A percentile compares a stretch with the other conserved stretches of the same genome.
Conservation (phyloP, 2,888 invertebrate species). For the Zelleria hepariella region DNA sequence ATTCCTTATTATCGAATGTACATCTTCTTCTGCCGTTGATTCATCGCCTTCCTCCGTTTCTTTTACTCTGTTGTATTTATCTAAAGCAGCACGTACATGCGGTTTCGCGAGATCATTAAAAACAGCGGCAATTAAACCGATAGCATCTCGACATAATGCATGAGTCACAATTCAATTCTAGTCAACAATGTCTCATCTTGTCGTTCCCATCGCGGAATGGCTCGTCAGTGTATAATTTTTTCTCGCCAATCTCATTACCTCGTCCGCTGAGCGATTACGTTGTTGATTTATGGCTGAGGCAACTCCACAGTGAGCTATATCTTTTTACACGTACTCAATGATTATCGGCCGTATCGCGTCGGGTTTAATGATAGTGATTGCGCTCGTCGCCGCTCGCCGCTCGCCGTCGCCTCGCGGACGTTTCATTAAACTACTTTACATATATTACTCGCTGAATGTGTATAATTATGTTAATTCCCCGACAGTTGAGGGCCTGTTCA, state of each 20-base stretch:
- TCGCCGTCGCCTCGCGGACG: conserved; percentile 58
- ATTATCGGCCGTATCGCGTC: conserved; percentile 70
- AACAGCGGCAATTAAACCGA: background rate
- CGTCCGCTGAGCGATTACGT: conserved; percentile 60
- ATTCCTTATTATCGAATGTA: conserved; percentile 59
- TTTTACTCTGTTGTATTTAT: background rate
- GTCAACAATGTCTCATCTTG: conserved; percentile 27
- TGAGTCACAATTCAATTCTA: background rate
- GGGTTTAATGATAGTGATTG: conserved; percentile 69
- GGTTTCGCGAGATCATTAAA: background rate
- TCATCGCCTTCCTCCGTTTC: background rate
- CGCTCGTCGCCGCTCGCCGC: conserved; percentile 64
- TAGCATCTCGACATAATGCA: background rate
- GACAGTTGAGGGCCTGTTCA: conserved; percentile 42
- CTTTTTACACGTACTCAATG: conserved; percentile 63
- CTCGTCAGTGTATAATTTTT: conserved; percentile 48
- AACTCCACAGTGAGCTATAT: conserved; percentile 45
- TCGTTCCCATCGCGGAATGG: conserved; percentile 34
- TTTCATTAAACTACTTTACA: conserved; percentile 67
- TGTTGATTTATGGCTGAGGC: conserved; percentile 67
- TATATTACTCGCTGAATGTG: conserved; percentile 65
- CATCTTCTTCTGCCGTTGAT: conserved; percentile 28
- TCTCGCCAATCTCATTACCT: conserved; percentile 64
- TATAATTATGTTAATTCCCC: conserved; percentile 62
- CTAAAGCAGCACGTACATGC: background rate